Evolutionary conservation across 2,888 invertebrate species (phyloP), one percentile per base, ranked within the genome.

Genomic region (Notocelia uddmanniana): DNA sequence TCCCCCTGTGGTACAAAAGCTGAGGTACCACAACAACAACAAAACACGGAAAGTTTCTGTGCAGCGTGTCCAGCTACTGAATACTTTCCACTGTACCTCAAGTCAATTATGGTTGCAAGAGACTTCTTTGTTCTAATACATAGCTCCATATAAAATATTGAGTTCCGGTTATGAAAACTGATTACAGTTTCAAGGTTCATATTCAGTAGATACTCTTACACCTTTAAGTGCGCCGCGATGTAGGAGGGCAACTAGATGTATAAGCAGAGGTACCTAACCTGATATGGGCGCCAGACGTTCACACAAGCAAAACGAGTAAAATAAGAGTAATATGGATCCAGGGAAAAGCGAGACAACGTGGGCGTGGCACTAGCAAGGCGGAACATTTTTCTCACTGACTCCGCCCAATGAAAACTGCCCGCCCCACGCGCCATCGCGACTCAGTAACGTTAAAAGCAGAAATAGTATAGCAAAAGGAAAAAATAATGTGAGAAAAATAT

Each of bases 361-460:
- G 93, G 93, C 92, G 93, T 92, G 92, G 90, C 86, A 55, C 57
- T 74, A 67, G 80, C 81, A 88, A 91, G 93, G 93, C 92, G 92
- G 86, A 80, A 77, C 77, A 89, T 92, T 92, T 93, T 93, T 93
- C 88, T 86, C 83, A 71, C 69, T 79, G 83, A 85, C 92, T 82
- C 92, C 92, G 91, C 92, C 93, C 92, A 90, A 82, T 74, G 76
- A 90, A 90, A 91, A 85, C 83, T 81, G 81, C 80, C 82, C 60
- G 76, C 79, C 64, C 76, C 91, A 87, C 77, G 76, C 89, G 89
- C 91, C 90, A 91, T 92, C 89, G 79, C 80, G 74, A 64, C 34
- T 79, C 77, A 79, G 79, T 70, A 71, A 76, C 75, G 75, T 77
- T 78, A 74, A 64, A 50, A 41, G 60, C 66, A 69, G 76, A 50